These are phyloP conservation scores for Meteorus cinctellus DNA, from an alignment of 2,888 invertebrate species.

Conservation along the genomic window DNA sequence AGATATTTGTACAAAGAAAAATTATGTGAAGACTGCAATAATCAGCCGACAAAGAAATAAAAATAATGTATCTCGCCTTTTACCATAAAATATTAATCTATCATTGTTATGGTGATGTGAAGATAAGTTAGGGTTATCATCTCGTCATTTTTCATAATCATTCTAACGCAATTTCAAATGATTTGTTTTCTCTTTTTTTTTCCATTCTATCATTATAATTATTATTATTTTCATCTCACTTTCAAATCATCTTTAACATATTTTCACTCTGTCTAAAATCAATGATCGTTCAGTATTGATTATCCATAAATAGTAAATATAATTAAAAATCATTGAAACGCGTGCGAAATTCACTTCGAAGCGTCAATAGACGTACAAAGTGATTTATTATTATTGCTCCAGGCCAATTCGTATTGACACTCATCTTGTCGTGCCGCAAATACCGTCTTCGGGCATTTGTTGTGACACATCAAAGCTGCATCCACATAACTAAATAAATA, in stretches of 20 bases:
- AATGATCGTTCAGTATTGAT: slow-evolving; percentile 15
- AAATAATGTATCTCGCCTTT: not conserved
- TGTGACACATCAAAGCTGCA: not conserved
- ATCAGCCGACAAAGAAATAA: slow-evolving; percentile 10
- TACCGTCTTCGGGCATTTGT: slow-evolving; percentile 37
- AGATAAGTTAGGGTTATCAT: not conserved
- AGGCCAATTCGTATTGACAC: slow-evolving; percentile 38
- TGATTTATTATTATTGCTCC: slow-evolving; percentile 39
- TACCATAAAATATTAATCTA: slow-evolving; percentile 20
- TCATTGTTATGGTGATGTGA: slow-evolving; percentile 22
- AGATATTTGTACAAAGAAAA: not conserved
- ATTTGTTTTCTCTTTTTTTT: not conserved
- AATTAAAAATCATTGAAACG: slow-evolving; percentile 27
- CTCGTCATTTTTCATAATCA: slow-evolving; percentile 26
- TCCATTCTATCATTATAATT: no score
- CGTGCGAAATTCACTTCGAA: slow-evolving; percentile 26
- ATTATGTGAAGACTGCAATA: slow-evolving; percentile 4
- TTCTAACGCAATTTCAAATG: slow-evolving; percentile 18
- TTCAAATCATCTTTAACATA: slow-evolving; percentile 12
- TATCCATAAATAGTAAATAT: slow-evolving; percentile 17
- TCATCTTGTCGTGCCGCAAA: slow-evolving; percentile 15
- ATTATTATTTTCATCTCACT: slow-evolving; percentile 14
- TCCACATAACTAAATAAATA: slow-evolving; percentile 6
- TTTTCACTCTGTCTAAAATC: slow-evolving; percentile 22
- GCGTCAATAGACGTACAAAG: slow-evolving; percentile 14